Conservation (phyloP, 2,888 invertebrate species). For the Drosophila pegasa region DNA sequence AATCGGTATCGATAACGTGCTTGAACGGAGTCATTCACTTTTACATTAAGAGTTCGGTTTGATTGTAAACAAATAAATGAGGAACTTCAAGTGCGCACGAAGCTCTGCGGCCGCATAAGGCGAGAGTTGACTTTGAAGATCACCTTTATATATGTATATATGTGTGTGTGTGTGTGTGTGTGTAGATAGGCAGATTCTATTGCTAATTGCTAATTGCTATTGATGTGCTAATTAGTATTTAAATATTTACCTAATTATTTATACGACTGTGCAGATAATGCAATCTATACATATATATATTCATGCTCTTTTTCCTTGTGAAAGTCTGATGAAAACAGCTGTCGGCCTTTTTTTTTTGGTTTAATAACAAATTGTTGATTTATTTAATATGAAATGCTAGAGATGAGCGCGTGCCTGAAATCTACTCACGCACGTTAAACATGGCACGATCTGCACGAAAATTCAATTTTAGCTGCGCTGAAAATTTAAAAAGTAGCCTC, state of each 20-base stretch:
- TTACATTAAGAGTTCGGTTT: slow-evolving; percentile 10
- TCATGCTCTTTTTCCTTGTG: not conserved
- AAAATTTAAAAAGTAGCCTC: too few relatives aligned
- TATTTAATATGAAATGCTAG: slow-evolving; percentile 1
- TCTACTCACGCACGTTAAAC: slow-evolving; percentile 4
- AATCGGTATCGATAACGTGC: slow-evolving; percentile 66
- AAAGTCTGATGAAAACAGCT: not conserved
- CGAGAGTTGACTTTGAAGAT: slow-evolving; percentile 1
- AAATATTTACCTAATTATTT: not conserved
- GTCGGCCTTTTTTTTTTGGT: not conserved
- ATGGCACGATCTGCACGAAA: not conserved
- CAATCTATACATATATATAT: not conserved
- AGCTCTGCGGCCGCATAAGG: not conserved
- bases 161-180: not conserved
- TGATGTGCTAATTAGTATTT: not conserved
- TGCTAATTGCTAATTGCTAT: too few relatives aligned
- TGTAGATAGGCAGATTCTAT: not conserved
- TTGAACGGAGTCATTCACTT: slow-evolving; percentile 13
- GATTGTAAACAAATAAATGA: slow-evolving; percentile 7
- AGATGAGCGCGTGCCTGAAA: not conserved
- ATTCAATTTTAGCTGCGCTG: not conserved
- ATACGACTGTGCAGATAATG: not conserved
- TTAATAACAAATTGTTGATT: not conserved
- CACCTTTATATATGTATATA: not conserved
- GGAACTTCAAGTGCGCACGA: not conserved